phyloP scores from a whole-genome alignment of 2,888 invertebrate genomes.

The Amphipyra berbera region DNA sequence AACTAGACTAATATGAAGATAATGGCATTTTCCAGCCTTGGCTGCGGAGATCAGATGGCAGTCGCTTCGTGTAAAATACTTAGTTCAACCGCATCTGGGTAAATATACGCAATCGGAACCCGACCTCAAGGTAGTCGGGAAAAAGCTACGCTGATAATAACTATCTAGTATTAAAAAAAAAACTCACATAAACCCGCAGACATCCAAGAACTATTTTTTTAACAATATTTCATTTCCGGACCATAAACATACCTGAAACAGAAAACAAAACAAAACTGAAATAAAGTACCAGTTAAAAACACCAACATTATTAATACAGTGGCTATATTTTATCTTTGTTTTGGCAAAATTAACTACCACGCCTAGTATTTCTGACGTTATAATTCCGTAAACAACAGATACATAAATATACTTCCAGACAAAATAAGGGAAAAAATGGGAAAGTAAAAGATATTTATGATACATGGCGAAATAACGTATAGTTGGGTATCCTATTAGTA shows the following conservation, averaged over 20 bases:
- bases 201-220: neutral
- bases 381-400: slow-evolving; percentile 53
- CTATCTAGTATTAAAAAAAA: too few relatives aligned
- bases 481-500: slow-evolving; percentile 3
- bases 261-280: slow-evolving; percentile 42
- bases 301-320: slow-evolving; percentile 16
- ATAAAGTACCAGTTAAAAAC: slow-evolving; percentile 34
- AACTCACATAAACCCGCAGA: neutral
- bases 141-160: neutral
- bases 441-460: slow-evolving; percentile 35
- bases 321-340: slow-evolving; percentile 38
- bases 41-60: neutral
- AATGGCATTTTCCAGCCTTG: neutral
- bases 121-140: neutral
- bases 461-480: slow-evolving; percentile 4
- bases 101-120: neutral
- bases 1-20: neutral
- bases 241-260: slow-evolving; percentile 50
- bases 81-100: neutral
- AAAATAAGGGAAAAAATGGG: slow-evolving; percentile 44
- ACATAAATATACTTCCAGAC: slow-evolving; percentile 43
- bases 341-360: slow-evolving; percentile 34
- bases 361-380: slow-evolving; percentile 27
- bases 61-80: neutral
- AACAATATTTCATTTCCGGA: neutral